Base-by-base conservation (phyloP, 2,113 vertebrate species). In the Esox niger region DNA sequence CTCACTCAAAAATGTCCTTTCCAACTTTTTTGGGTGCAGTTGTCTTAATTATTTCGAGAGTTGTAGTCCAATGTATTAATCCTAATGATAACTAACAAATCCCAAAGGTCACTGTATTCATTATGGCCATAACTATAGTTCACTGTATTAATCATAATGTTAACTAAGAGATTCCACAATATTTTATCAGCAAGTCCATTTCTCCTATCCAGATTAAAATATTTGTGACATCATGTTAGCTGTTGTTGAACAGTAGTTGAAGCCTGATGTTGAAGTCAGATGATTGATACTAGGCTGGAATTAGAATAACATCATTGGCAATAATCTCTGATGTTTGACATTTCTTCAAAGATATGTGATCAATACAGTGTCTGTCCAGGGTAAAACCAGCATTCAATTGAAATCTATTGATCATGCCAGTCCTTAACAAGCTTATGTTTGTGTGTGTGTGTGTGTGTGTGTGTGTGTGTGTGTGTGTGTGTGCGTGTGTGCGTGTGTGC, bases 251-350 rank as follows among this genome's bases (percentile, higher is more conserved):
- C n/a, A n/a, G n/a, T n/a, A n/a, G n/a, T n/a, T n/a, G n/a, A n/a
- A n/a, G n/a, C n/a, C n/a, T n/a, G n/a, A n/a, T n/a, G n/a, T n/a
- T n/a, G n/a, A n/a, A n/a, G n/a, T n/a, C n/a, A n/a, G n/a, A n/a
- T n/a, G n/a, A n/a, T n/a, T n/a, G n/a, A n/a, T n/a, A n/a, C 21
- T 0, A 5, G 25, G 26, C 57, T 62, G 10, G 35, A 47, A 70
- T 57, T 30, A 62, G 33, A 59, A 29, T 30, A 26, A 31, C 26
- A n/a, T 15, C 25, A 23, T 73, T 26, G 32, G 26, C 65, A 62
- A 3, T 60, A 54, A 70, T 70, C 27, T 4, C 58, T 63, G 35
- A 47, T 78, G 75, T 71, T 75, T 23, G 31, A 64, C 73, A 78
- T 72, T 60, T 4, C 33, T n/a, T 69, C 64, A 33, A 26, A 30